phyloP scores from a whole-genome alignment of 2,797 vertebrate species.

The Pogoniulus pusillus region DNA sequence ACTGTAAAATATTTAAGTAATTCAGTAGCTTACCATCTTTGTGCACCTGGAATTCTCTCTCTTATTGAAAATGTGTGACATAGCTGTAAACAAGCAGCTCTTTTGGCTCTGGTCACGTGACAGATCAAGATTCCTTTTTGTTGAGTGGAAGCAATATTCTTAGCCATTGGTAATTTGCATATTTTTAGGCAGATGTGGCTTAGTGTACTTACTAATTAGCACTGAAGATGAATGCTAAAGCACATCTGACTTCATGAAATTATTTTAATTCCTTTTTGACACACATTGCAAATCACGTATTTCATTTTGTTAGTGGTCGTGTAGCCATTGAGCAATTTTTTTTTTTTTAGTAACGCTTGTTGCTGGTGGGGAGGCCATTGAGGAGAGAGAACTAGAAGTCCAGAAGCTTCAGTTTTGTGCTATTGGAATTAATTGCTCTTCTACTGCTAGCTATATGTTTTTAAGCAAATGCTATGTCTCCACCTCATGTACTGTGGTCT shows the following conservation, averaged over 20 bases:
- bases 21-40: neutral
- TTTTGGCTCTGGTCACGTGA: neutral
- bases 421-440: neutral
- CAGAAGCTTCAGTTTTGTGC: neutral
- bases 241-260: neutral
- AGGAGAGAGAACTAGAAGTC: neutral
- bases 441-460: neutral
- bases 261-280: neutral
- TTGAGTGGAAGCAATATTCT: neutral
- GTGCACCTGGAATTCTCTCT: neutral
- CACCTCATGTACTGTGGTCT: neutral
- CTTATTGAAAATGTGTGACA: neutral
- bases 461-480: neutral
- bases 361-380: neutral
- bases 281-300: neutral
- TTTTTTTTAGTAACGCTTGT: neutral
- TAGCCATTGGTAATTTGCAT: neutral
- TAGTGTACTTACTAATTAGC: neutral
- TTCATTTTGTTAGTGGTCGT: neutral
- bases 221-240: neutral
- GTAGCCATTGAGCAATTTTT: neutral
- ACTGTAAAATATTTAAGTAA: no score
- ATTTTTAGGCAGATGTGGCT: neutral
- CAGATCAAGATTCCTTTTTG: neutral
- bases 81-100: neutral